These are phyloP conservation scores for Rotaria sp. DNA, from an alignment of 2,888 invertebrate species.

Conservation along the genomic window DNA sequence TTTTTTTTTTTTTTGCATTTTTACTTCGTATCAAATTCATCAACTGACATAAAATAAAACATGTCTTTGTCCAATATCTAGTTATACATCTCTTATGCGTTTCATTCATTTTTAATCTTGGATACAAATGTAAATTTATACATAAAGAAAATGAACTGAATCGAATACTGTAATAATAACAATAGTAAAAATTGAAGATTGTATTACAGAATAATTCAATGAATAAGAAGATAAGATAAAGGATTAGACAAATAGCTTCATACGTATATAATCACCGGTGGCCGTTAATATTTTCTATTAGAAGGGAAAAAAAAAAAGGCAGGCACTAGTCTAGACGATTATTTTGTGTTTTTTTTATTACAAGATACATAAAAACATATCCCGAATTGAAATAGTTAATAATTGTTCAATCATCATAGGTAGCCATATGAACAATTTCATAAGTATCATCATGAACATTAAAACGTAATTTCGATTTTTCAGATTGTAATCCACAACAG, in stretches of 20 bases:
- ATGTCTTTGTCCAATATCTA: background rate
- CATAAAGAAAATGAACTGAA: background rate
- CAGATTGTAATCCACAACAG: conserved; percentile 24
- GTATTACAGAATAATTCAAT: background rate
- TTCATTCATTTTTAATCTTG: background rate
- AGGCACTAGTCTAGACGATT: background rate
- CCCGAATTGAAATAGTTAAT: background rate
- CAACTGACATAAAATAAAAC: background rate
- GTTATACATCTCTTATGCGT: too few species aligned
- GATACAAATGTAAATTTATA: background rate
- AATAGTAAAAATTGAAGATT: background rate
- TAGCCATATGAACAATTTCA: conserved; percentile 6
- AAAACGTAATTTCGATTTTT: conserved; percentile 25
- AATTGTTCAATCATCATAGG: background rate
- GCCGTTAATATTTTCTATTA: background rate
- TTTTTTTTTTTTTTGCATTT: too few species aligned
- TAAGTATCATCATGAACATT: background rate
- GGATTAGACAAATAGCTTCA: background rate
- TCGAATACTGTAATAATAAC: background rate
- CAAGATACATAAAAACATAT: background rate
- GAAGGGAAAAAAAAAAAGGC: background rate
- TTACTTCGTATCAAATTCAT: background rate
- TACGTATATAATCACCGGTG: background rate
- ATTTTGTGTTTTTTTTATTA: background rate
- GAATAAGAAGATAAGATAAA: background rate